These are phyloP conservation scores for Shinisaurus crocodilurus DNA, from an alignment of 2,113 vertebrate genomes.

Conservation along the genomic window DNA sequence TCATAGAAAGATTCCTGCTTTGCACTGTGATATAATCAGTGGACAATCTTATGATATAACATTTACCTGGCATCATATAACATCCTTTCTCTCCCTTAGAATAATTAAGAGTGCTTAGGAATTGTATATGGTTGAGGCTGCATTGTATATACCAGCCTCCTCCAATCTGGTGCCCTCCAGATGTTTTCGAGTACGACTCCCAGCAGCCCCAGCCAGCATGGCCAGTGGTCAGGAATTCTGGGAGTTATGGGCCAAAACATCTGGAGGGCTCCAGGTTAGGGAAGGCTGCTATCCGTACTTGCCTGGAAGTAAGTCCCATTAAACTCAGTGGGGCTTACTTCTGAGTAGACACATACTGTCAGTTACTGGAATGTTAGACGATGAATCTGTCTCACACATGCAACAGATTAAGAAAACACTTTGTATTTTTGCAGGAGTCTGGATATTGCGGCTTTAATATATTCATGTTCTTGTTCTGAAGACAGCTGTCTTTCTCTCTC, in stretches of 20 bases:
- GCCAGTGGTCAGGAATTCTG: no score
- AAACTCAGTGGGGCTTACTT: background rate
- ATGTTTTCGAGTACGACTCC: no score
- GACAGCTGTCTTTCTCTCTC: constrained; percentile 4
- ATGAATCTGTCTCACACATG: background rate
- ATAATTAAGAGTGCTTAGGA: background rate
- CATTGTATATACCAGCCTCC: background rate
- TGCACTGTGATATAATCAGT: no score
- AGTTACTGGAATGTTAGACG: background rate
- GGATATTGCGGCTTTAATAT: background rate
- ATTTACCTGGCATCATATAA: background rate
- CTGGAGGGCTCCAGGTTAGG: no score
- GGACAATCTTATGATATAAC: background rate
- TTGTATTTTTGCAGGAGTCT: background rate
- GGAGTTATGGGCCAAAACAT: no score
- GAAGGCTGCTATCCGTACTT: no score
- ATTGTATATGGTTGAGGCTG: background rate
- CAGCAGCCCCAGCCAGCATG: no score
- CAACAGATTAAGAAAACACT: background rate
- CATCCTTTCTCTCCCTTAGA: background rate
- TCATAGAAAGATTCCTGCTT: no score
- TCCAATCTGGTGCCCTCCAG: no score
- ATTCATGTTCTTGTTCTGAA: background rate
- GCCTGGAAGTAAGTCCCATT: background rate
- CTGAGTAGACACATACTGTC: background rate